A percentile compares a stretch with the other conserved stretches of the same genome.
These are phyloP conservation scores for Xanthorhoe spadicearia DNA, from an alignment of 2,888 invertebrate species.

Conservation along the genomic window DNA sequence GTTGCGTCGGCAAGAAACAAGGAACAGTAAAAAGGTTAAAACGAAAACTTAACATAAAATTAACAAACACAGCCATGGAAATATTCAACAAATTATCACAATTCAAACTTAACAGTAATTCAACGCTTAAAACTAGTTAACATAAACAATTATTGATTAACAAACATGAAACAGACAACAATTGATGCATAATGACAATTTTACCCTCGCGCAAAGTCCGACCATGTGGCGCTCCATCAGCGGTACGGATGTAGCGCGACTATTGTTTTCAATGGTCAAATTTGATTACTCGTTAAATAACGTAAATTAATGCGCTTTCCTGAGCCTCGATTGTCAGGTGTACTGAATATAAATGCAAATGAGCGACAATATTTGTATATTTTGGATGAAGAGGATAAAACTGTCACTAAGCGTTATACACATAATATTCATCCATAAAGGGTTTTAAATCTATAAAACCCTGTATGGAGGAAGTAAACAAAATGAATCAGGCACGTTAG, in stretches of 20 bases:
- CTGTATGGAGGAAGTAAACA: slow-evolving; percentile 55
- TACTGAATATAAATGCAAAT: slow-evolving; percentile 34
- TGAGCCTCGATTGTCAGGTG: slow-evolving; percentile 27
- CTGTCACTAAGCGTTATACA: slow-evolving; percentile 52
- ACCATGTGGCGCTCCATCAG: slow-evolving; percentile 38
- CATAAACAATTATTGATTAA: slow-evolving; percentile 61
- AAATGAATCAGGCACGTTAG: slow-evolving; percentile 66
- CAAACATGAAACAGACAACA: slow-evolving; percentile 47
- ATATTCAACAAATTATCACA: slow-evolving; percentile 66
- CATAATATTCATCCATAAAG: slow-evolving; percentile 33
- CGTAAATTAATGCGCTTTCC: slow-evolving; percentile 39
- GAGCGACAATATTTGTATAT: slow-evolving; percentile 30
- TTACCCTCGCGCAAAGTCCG: slow-evolving; percentile 58
- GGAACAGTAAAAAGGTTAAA: slow-evolving; percentile 70
- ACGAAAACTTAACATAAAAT: slow-evolving; percentile 84
- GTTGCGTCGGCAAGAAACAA: slow-evolving; percentile 67
- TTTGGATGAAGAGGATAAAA: slow-evolving; percentile 56
- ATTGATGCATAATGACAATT: slow-evolving; percentile 65
- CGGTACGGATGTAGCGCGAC: slow-evolving; percentile 29
- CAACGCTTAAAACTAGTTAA: slow-evolving; percentile 77
- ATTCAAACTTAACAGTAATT: slow-evolving; percentile 78
- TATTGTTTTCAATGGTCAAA: slow-evolving; percentile 41
- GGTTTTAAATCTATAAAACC: slow-evolving; percentile 52
- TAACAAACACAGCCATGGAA: slow-evolving; percentile 82
- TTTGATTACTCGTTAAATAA: slow-evolving; percentile 44